Conservation (phyloP, 2,888 invertebrate species). For the Mimachlamys varia region DNA sequence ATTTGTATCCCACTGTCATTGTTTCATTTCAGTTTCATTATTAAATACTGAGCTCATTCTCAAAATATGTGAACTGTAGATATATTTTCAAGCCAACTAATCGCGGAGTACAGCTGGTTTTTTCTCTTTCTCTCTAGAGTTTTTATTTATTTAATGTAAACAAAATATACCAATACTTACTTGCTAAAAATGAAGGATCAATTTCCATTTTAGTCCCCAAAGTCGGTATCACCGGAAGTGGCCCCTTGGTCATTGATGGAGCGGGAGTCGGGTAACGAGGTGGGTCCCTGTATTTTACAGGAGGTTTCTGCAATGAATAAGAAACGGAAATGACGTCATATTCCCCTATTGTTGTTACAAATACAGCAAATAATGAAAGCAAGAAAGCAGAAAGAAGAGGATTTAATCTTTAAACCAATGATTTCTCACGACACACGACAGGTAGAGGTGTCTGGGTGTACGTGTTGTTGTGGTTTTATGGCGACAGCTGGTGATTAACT, state of each 20-base stretch:
- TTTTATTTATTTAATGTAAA: neutral
- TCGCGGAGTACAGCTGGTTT: neutral
- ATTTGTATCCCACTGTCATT: no score
- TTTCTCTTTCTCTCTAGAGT: neutral
- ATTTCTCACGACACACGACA: neutral
- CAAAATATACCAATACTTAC: neutral
- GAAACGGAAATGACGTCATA: neutral
- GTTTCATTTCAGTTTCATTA: neutral
- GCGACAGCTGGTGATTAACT: neutral
- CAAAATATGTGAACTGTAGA: neutral
- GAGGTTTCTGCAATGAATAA: neutral
- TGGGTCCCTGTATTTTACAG: neutral
- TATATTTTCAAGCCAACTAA: neutral
- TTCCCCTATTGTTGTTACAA: neutral
- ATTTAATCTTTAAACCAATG: neutral
- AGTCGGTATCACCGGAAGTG: neutral
- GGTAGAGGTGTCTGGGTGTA: neutral
- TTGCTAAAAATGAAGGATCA: neutral
- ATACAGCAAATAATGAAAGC: neutral
- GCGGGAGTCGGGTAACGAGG: neutral
- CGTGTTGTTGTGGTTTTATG: neutral
- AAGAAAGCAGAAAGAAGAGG: neutral
- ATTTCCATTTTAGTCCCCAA: slow-evolving; percentile 1
- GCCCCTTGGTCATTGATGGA: neutral
- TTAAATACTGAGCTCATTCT: neutral